These are phyloP conservation scores for Anthoscopus minutus DNA, from an alignment of 2,113 vertebrate genomes.

Conservation along the genomic window DNA sequence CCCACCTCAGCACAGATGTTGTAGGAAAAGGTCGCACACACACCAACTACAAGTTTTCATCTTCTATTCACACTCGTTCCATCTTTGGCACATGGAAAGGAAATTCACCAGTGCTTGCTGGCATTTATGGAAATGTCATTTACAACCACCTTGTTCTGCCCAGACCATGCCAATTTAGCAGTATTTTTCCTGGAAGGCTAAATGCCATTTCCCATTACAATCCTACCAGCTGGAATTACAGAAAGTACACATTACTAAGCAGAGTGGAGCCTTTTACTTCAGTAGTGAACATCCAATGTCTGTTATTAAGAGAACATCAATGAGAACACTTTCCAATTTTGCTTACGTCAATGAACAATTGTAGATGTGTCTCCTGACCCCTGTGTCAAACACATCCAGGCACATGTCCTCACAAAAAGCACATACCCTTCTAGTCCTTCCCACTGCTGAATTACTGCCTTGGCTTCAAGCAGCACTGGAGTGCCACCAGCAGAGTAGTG, in stretches of 20 bases:
- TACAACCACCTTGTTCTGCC: neutral
- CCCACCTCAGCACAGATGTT: neutral
- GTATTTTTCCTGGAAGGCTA: neutral
- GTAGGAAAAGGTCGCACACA: neutral
- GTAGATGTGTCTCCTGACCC: neutral
- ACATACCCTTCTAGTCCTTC: neutral
- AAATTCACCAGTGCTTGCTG: rapidly evolving
- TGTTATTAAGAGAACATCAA: neutral
- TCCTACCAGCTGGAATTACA: neutral
- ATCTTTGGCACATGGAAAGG: neutral
- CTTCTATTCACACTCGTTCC: neutral
- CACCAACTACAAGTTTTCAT: neutral
- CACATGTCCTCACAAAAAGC: neutral
- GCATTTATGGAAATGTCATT: neutral
- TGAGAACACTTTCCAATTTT: neutral
- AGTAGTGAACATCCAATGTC: neutral
- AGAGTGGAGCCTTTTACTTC: neutral
- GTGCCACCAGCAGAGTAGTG: neutral
- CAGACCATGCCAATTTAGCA: neutral
- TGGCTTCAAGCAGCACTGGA: neutral
- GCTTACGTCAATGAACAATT: neutral
- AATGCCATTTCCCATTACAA: neutral
- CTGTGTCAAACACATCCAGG: neutral
- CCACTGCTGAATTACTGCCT: neutral
- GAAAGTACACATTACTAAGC: neutral